A percentile compares a stretch with the other conserved stretches of the same genome.
These are phyloP conservation scores for Amphipoea lucens DNA, from an alignment of 2,888 invertebrate species.

Conservation along the genomic window DNA sequence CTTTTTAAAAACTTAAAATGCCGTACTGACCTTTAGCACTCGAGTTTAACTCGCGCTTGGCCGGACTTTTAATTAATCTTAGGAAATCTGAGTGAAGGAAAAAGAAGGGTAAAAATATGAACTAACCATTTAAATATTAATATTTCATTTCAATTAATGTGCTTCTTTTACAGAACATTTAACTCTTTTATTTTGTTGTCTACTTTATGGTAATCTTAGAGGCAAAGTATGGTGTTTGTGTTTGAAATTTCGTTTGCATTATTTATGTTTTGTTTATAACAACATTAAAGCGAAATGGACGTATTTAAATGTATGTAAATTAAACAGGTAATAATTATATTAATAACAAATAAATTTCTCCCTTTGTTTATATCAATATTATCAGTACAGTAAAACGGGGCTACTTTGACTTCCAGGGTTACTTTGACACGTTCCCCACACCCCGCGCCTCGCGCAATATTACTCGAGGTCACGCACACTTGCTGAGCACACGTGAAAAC, in stretches of 20 bases:
- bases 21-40: slow-evolving; percentile 54
- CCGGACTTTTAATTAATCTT: slow-evolving; percentile 61
- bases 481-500: too few species aligned
- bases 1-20: slow-evolving; percentile 43
- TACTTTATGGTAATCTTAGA: background rate
- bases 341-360: background rate
- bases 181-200: background rate
- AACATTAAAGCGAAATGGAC: background rate
- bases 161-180: slow-evolving; percentile 13
- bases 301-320: too few species aligned
- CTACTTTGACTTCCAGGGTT: too few species aligned
- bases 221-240: background rate
- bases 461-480: too few species aligned
- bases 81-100: slow-evolving; percentile 48
- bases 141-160: slow-evolving; percentile 48
- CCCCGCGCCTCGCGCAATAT: too few species aligned
- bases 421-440: too few species aligned
- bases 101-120: slow-evolving; percentile 42
- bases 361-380: too few species aligned
- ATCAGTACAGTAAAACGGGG: too few species aligned
- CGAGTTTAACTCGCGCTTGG: slow-evolving; percentile 46
- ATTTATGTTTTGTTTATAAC: background rate
- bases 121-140: slow-evolving; percentile 38
- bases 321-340: background rate
- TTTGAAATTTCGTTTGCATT: background rate